These are phyloP conservation scores for Pituophis catenifer DNA, from an alignment of 2,113 vertebrate genomes.

Conservation along the genomic window DNA sequence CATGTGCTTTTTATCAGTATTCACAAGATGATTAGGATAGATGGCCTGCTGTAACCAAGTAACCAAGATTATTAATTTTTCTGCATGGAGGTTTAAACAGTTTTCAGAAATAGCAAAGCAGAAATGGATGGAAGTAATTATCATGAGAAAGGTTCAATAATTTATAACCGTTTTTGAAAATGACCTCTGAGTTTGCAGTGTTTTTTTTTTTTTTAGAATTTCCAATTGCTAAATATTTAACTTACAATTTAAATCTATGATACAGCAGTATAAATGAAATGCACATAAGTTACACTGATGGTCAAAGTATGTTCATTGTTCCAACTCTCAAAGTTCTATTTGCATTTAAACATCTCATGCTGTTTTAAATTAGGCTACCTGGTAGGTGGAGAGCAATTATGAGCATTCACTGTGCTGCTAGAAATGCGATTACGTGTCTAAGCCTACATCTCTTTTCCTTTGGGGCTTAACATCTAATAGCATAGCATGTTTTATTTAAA, in stretches of 20 bases:
- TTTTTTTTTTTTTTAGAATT: neutral
- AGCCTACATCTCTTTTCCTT: constrained; percentile 49
- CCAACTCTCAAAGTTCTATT: constrained; percentile 33
- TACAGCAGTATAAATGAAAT: neutral
- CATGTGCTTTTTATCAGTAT: neutral
- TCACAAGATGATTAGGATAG: neutral
- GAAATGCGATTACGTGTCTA: constrained; percentile 54
- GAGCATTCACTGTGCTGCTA: constrained; percentile 37
- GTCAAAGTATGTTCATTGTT: constrained; percentile 7
- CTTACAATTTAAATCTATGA: neutral
- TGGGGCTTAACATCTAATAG: constrained; percentile 49
- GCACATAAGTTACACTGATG: constrained; percentile 34
- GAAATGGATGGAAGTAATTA: neutral
- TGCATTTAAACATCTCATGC: constrained; percentile 44
- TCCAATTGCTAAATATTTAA: constrained; percentile 12
- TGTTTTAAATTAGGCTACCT: constrained; percentile 36
- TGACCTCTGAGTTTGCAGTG: neutral
- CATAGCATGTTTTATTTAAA: constrained; percentile 58
- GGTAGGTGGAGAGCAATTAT: constrained; percentile 45
- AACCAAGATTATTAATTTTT: neutral
- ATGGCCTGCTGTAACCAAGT: neutral
- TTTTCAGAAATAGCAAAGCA: neutral
- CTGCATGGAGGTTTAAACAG: neutral
- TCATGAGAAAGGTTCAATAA: neutral
- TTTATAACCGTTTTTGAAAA: neutral